A percentile compares a stretch with the other conserved stretches of the same genome.
Conservation (phyloP, 2,113 vertebrate genomes). For the Oncorhynchus keta region DNA sequence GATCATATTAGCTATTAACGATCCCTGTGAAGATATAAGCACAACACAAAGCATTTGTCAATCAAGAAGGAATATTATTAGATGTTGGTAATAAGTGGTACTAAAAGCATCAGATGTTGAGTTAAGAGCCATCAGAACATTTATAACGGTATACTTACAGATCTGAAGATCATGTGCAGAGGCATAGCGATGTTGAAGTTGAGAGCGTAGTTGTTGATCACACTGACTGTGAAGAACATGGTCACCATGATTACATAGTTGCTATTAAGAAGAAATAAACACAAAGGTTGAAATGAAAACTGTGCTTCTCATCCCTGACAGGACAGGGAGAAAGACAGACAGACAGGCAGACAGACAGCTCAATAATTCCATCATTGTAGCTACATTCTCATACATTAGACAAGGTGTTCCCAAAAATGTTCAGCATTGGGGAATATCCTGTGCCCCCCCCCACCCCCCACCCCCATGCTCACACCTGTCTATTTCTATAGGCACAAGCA, state of each 20-base stretch:
- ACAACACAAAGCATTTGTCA: conserved; percentile 12
- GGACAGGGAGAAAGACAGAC: not conserved
- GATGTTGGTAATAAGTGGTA: not conserved
- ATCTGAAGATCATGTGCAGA: conserved; percentile 98
- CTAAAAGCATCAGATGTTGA: not conserved
- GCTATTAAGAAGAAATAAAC: conserved; percentile 58
- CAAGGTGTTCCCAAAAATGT: too few relatives aligned
- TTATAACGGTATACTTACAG: conserved; percentile 74
- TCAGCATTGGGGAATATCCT: too few relatives aligned
- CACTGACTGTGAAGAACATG: conserved; percentile 97
- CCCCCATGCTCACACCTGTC: too few relatives aligned
- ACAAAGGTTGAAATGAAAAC: conserved; percentile 2
- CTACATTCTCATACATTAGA: not conserved
- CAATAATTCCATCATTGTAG: not conserved
- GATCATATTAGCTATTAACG: conserved; percentile 95
- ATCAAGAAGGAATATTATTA: not conserved
- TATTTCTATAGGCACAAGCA: too few relatives aligned
- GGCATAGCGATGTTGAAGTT: conserved; percentile 97
- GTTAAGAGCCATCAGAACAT: not conserved
- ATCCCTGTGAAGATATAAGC: conserved; percentile 78
- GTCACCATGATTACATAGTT: conserved; percentile 92
- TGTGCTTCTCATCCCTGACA: not conserved
- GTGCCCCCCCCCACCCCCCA: too few relatives aligned
- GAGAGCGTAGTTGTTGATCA: conserved; percentile 96
- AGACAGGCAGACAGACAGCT: not conserved